These are phyloP conservation scores for Cheilosia urbana DNA, from an alignment of 2,888 invertebrate species.

Conservation along the genomic window DNA sequence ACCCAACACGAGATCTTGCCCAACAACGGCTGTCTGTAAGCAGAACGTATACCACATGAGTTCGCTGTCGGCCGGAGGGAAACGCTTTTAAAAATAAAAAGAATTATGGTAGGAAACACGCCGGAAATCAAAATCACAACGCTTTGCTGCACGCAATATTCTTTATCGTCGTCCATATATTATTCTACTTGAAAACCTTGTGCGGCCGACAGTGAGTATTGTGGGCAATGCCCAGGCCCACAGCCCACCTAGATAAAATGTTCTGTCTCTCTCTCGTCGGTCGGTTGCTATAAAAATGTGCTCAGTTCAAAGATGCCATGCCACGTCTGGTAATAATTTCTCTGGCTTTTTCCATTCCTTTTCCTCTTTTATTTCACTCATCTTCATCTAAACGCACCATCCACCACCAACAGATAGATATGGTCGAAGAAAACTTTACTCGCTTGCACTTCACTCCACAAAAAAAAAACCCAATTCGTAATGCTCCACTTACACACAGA, in stretches of 20 bases:
- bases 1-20: slow-evolving; percentile 19
- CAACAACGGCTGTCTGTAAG: background rate
- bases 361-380: slow-evolving; percentile 50
- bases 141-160: slow-evolving; percentile 59
- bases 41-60: background rate
- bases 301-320: slow-evolving; percentile 57
- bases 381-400: slow-evolving; percentile 44
- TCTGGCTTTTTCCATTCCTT: slow-evolving; percentile 3
- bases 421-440: background rate
- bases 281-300: slow-evolving; percentile 22
- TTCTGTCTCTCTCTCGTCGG: slow-evolving; percentile 42
- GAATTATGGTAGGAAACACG: slow-evolving; percentile 56
- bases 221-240: slow-evolving; percentile 32
- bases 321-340: slow-evolving; percentile 68
- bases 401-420: slow-evolving; percentile 1
- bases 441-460: slow-evolving; percentile 30
- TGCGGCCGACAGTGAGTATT: slow-evolving; percentile 1
- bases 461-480: slow-evolving; percentile 55
- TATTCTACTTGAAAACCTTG: slow-evolving; percentile 23
- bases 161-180: slow-evolving; percentile 50
- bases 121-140: slow-evolving; percentile 64
- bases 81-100: slow-evolving; percentile 38
- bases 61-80: background rate
- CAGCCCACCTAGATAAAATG: slow-evolving; percentile 62
- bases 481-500: slow-evolving; percentile 57